Evolutionary conservation across 2,113 vertebrate genomes (phyloP).

Genomic region (Uropsilus gracilis): DNA sequence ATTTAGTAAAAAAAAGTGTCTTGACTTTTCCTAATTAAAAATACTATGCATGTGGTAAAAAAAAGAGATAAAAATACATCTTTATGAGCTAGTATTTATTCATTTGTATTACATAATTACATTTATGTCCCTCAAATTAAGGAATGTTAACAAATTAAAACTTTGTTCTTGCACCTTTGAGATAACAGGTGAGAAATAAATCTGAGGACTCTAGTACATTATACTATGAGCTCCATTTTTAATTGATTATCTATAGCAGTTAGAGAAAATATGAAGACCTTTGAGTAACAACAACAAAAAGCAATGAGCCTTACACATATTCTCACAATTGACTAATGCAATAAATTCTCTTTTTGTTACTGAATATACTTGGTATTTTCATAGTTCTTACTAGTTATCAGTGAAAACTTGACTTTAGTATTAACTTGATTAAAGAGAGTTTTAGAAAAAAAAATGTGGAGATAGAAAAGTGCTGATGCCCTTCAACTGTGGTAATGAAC

Average conservation of each 20-base stretch:
- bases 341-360: not conserved
- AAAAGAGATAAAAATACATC: not conserved
- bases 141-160: not conserved
- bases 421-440: conserved; percentile 15
- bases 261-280: not conserved
- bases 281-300: not conserved
- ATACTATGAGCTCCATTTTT: not conserved
- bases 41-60: not conserved
- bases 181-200: not conserved
- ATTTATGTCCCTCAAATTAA: not conserved
- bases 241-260: not conserved
- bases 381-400: not conserved
- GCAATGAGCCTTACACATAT: not conserved
- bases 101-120: not conserved
- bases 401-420: not conserved
- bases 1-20: not conserved
- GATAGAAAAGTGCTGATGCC: conserved; percentile 26
- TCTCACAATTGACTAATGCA: not conserved
- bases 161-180: not conserved
- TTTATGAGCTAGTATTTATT: not conserved
- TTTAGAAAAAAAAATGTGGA: not conserved
- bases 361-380: not conserved
- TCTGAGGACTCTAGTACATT: not conserved
- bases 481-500: conserved; percentile 41
- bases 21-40: conserved; percentile 10